Base-by-base conservation (phyloP, 64 coral and sea anemone genomes). In the Catalaphyllia jardinei region DNA sequence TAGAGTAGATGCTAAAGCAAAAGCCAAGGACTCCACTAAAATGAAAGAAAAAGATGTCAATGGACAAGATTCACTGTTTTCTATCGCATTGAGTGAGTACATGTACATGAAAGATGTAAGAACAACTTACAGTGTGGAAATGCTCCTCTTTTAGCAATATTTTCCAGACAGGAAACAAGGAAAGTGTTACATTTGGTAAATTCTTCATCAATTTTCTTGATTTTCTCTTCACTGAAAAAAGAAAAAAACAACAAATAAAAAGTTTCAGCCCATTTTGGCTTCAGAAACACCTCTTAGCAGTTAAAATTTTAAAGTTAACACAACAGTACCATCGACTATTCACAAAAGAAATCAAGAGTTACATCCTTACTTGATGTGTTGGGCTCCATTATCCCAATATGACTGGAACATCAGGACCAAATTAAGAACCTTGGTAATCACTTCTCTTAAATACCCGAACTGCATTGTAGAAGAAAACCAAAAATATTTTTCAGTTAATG, bases 121-220 rank as follows among this genome's bases (percentile, higher is more conserved):
- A 57, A 13, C 54, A 28, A 96, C 94, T 96, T 87, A 96, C 95
- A 90, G 31, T 96, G 95, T 71, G 95, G 95, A 85, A 93, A 96
- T 9, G 95, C 84, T 52, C 95, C 91, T 88, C 95, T 57, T 62
- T 96, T 96, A n/a, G 93, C 83, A 77, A 96, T 93, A 42, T 89
- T 96, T 50, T 75, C 89, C 20, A 96, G 71, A 49, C 89, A 96
- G 0, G 91, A 93, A 74, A 96, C 65, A 79, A 96, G 84, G n/a
- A 96, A 96, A 46, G 93, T 92, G 73, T 93, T 96, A 50, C 95
- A 96, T 62, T 96, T 96, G 24, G 88, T 91, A 91, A 96, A 96
- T 80, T 96, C 95, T 33, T 83, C 80, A 57, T 96, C 88, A 50
- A 96, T 91, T 60, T 93, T 93, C 60, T 60, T 91, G 60, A 87